Percentiles rank a stretch among this genome's conserved stretches.
phyloP scores from a whole-genome alignment of 2,888 invertebrate genomes.

The Suillia variegata region DNA sequence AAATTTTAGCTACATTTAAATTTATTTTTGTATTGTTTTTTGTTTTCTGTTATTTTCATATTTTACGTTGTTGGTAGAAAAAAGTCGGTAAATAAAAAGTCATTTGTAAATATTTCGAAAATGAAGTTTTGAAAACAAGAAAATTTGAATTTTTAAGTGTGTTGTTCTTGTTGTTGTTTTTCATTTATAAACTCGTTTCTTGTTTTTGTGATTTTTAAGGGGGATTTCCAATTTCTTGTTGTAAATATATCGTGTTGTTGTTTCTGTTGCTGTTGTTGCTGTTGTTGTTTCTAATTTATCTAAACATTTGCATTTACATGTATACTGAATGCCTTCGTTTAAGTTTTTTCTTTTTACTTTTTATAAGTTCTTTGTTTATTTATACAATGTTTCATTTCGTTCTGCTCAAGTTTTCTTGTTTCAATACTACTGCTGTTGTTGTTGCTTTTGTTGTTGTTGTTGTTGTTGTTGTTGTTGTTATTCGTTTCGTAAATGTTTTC shows the following conservation, averaged over 20 bases:
- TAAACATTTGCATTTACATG: neutral
- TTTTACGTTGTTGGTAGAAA: conserved; percentile 12
- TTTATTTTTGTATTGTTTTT: conserved; percentile 3
- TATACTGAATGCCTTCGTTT: neutral
- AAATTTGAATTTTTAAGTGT: neutral
- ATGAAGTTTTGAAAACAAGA: neutral
- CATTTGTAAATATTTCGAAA: neutral
- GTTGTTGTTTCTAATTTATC: neutral
- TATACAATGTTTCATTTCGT: neutral
- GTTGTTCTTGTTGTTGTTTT: neutral
- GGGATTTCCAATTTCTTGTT: neutral
- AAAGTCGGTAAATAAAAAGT: neutral
- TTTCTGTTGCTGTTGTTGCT: no score
- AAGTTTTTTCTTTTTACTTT: neutral
- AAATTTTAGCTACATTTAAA: conserved; percentile 7
- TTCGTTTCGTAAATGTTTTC: no score
- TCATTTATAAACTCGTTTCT: neutral
- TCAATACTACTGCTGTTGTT: no score
- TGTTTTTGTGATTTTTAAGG: neutral
- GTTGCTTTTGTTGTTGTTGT: no score
- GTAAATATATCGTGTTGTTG: neutral
- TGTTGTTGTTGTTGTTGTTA: no score
- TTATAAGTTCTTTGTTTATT: neutral
- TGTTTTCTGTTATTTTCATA: conserved; percentile 14
- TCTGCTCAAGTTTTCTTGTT: no score